Base-by-base conservation (phyloP, 2,888 invertebrate genomes). In the Bhutanitis thaidina region DNA sequence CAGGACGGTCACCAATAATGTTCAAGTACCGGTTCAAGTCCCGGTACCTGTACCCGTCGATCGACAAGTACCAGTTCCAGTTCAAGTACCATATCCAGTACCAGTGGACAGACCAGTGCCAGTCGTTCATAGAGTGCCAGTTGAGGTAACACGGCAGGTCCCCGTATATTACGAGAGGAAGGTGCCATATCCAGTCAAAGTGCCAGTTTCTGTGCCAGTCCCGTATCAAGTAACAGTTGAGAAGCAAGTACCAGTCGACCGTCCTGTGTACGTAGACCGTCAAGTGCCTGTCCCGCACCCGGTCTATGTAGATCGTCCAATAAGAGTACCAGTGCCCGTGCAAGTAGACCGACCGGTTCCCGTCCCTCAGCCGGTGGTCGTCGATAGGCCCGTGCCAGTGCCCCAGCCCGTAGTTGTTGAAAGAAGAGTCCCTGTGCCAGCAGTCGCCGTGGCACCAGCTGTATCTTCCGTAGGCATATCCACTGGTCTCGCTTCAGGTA, bases 261-360 rank as follows among this genome's bases (percentile, higher is more conserved):
- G 91, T 39, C 93, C 93, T 1, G 91, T 93, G 36, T 77, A 90
- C 58, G 82, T 93, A 0, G 90, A 92, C 54, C 90, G 91, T 57
- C 90, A 90, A 46, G 83, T 91, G 9, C 69, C 81, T 0, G 84
- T 89, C 0, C 86, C 85, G 0, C 86, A 87, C 34, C 91, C 92
- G 14, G 92, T 92, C 7, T 87, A 90, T 38, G 86, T 92, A 1
- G 84, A 90, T 51, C 87, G 91, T 27, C 90, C 89, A 1, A 90
- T 91, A 12, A 90, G 90, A n/a, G 91, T 93, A 1, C 91, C 92
- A 10, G 88, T 91, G 0, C 92, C 93, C 0, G 91, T 93, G 9
- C 74, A 89, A 48, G 90, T 93, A 0, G 91, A 91, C 54, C 88
- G 91, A 60, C 91, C 91, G 15, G 75, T 89, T 12, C 64, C 72